Conservation (phyloP, 2,888 invertebrate species). For the Zele albiditarsus region DNA sequence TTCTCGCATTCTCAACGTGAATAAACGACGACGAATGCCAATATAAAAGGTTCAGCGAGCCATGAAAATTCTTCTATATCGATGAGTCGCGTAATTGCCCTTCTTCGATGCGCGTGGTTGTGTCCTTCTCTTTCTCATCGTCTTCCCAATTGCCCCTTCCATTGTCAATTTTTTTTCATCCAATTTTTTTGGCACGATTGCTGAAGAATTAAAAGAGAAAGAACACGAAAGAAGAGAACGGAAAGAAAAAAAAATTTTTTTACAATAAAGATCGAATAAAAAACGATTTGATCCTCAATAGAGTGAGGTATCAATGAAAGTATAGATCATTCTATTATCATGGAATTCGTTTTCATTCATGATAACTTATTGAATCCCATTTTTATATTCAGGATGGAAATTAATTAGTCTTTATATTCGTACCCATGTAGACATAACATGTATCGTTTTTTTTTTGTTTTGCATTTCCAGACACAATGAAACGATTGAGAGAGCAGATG, state of each 20-base stretch:
- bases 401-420: not conserved
- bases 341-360: not conserved
- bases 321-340: conserved; percentile 1
- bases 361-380: not conserved
- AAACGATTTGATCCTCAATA: not conserved
- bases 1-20: conserved; percentile 10
- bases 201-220: not conserved
- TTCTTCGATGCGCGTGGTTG: not conserved
- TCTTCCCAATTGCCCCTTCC: not conserved
- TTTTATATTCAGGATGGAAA: not conserved
- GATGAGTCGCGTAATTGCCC: conserved; percentile 39
- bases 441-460: conserved; percentile 10
- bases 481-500: conserved; percentile 58
- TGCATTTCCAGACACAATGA: conserved; percentile 58
- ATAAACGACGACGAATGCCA: conserved; percentile 5
- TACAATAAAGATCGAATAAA: not conserved
- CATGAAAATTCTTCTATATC: conserved; percentile 37
- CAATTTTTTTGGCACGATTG: conserved; percentile 7
- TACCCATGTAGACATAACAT: not conserved
- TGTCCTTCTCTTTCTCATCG: conserved; percentile 22
- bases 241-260: not conserved
- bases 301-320: not conserved
- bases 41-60: conserved; percentile 42
- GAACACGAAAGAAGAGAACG: no score
- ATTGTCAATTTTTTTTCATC: conserved; percentile 29